phyloP scores from a whole-genome alignment of 2,113 vertebrate genomes.

The Mesoclemmys tuberculata region DNA sequence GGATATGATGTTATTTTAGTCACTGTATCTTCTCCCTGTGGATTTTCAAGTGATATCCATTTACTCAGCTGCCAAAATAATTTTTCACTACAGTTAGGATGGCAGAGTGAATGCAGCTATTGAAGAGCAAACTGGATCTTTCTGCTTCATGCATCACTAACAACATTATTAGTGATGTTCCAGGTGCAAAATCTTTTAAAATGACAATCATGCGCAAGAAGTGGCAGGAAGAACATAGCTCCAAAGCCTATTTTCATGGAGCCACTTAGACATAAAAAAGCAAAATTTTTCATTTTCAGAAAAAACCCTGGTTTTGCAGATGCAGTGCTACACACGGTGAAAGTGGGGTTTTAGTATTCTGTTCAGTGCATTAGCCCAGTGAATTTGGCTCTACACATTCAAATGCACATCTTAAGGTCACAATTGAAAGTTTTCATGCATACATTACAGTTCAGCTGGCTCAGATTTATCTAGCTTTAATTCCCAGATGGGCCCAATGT shows the following conservation, averaged over 20 bases:
- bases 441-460: neutral
- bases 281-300: neutral
- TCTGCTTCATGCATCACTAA: neutral
- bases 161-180: neutral
- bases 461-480: neutral
- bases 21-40: neutral
- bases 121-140: neutral
- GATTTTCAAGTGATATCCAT: neutral
- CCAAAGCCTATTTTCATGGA: neutral
- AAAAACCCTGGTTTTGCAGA: neutral
- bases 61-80: neutral
- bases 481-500: neutral
- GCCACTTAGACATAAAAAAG: neutral
- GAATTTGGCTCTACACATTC: slow-evolving; percentile 21
- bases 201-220: neutral
- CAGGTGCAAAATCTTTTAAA: neutral
- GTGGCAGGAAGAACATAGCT: neutral
- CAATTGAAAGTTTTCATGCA: neutral
- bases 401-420: neutral
- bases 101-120: neutral
- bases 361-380: slow-evolving; percentile 19
- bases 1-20: neutral
- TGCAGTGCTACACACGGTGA: neutral
- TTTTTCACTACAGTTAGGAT: neutral
- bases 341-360: neutral